phyloP scores from a whole-genome alignment of 2,888 invertebrate genomes.

The Scotopteryx bipunctaria region DNA sequence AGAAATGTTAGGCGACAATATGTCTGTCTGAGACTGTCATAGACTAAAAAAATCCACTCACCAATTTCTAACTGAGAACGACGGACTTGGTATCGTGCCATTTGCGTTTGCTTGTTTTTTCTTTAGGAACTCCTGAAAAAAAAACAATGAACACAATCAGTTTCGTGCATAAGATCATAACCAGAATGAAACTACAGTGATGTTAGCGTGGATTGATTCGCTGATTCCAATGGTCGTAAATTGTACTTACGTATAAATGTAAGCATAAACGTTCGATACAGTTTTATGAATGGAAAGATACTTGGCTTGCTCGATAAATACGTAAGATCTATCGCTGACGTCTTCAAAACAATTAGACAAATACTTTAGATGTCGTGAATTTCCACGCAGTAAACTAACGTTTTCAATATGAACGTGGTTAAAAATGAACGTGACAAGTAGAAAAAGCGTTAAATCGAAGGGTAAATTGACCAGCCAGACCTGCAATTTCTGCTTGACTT shows the following conservation, averaged over 20 bases:
- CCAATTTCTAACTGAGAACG: constrained; percentile 88
- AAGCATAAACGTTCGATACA: constrained; percentile 9
- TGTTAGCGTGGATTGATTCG: too few species aligned
- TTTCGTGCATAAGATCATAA: neutral
- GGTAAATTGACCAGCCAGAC: constrained; percentile 60
- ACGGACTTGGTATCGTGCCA: constrained; percentile 86
- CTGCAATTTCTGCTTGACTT: constrained; percentile 97
- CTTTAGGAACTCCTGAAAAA: constrained; percentile 88
- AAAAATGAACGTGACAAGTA: too few species aligned
- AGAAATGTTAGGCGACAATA: neutral
- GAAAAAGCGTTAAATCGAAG: neutral
- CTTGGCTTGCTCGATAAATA: constrained; percentile 23
- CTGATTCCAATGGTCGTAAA: neutral
- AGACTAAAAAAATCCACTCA: constrained; percentile 56
- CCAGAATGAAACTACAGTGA: neutral
- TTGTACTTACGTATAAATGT: neutral
- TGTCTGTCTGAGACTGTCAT: neutral
- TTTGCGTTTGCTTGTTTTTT: constrained; percentile 91
- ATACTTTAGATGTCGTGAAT: neutral
- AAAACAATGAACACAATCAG: neutral
- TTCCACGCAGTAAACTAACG: neutral
- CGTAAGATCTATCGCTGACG: constrained; percentile 28
- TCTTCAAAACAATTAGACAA: neutral
- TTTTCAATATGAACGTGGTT: too few species aligned
- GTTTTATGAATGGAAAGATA: constrained; percentile 33